Evolutionary conservation across 1,140 invertebrate species (phyloP).

Genomic region (Ceratina australensis): DNA sequence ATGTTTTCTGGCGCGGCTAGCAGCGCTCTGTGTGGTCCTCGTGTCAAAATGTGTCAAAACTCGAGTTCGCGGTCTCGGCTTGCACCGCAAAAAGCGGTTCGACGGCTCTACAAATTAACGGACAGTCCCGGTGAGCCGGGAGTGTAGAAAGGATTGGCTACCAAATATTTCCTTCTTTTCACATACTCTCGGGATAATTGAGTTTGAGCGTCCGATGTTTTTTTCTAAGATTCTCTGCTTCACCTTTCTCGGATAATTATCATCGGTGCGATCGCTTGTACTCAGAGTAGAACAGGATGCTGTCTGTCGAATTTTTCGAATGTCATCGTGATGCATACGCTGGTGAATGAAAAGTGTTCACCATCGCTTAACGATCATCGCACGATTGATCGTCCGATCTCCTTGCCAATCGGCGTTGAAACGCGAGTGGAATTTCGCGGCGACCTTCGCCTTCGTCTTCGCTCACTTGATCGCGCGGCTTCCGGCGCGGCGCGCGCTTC

Average conservation of each 20-base stretch:
- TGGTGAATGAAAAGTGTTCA: slow-evolving; percentile 26
- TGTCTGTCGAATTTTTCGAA: slow-evolving; percentile 48
- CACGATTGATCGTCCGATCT: too few relatives aligned
- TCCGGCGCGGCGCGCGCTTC: slow-evolving; percentile 20
- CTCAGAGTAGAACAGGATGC: slow-evolving; percentile 20
- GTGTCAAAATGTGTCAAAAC: slow-evolving; percentile 79
- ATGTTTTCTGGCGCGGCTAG: slow-evolving; percentile 72
- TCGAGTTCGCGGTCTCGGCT: slow-evolving; percentile 69
- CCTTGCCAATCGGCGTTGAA: slow-evolving; percentile 22
- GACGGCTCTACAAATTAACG: slow-evolving; percentile 73
- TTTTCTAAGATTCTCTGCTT: slow-evolving; percentile 21
- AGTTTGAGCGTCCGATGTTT: too few relatives aligned
- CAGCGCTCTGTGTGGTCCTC: slow-evolving; percentile 75
- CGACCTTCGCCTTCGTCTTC: slow-evolving; percentile 29
- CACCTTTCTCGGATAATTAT: slow-evolving; percentile 51
- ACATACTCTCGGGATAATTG: too few relatives aligned
- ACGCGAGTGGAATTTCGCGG: slow-evolving; percentile 42
- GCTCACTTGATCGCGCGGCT: slow-evolving; percentile 28
- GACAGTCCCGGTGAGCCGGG: slow-evolving; percentile 34
- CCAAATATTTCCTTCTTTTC: background rate
- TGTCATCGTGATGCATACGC: slow-evolving; percentile 11
- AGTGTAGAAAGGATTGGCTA: slow-evolving; percentile 14
- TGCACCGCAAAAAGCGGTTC: slow-evolving; percentile 69
- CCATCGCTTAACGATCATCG: too few relatives aligned
- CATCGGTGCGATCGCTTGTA: slow-evolving; percentile 41